A percentile compares a stretch with the other conserved stretches of the same genome.
Evolutionary conservation across 1,140 invertebrate species (phyloP).

Genomic region (Lamellibrachia luymesi): DNA sequence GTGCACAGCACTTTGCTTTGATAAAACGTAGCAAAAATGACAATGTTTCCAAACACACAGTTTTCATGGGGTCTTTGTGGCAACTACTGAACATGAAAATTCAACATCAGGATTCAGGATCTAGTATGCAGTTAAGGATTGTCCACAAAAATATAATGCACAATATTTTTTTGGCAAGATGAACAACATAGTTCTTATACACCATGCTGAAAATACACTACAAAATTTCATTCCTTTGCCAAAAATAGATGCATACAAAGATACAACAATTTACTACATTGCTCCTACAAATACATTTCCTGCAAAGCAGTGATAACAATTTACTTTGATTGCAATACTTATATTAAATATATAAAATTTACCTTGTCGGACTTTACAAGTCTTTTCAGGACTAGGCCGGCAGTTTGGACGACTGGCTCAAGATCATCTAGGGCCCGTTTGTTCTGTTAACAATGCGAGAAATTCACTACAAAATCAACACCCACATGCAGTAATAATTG

Average conservation of each 20-base stretch:
- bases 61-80: no score
- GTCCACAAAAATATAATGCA: background rate
- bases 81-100: no score
- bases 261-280: background rate
- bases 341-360: background rate
- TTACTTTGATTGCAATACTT: background rate
- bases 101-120: no score
- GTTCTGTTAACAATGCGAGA: background rate
- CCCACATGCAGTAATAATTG: background rate
- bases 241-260: background rate
- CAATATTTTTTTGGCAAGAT: background rate
- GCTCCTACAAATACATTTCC: background rate
- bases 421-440: background rate
- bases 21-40: no score
- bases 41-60: constrained; percentile 6
- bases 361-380: background rate
- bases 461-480: background rate
- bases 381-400: background rate
- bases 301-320: background rate
- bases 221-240: background rate
- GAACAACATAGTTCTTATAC: background rate
- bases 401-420: background rate
- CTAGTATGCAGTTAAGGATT: no score
- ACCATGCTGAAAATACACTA: background rate
- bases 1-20: no score